Evolutionary conservation across 2,888 invertebrate species (phyloP).

Genomic region (Cheilosia impressa): DNA sequence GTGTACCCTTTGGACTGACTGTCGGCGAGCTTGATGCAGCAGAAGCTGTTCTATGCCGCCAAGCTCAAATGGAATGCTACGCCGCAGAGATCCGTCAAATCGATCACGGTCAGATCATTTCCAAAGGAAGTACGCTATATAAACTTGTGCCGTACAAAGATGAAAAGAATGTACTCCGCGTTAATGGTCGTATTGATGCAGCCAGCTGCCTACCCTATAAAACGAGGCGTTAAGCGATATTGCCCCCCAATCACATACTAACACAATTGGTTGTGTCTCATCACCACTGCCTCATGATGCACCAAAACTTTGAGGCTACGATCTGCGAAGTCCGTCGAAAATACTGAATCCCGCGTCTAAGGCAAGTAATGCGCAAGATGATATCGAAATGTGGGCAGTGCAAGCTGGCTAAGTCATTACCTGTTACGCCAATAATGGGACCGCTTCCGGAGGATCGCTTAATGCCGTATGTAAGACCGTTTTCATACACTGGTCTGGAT

Average conservation of each 20-base stretch:
- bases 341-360: slow-evolving; percentile 30
- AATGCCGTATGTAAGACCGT: slow-evolving; percentile 41
- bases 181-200: slow-evolving; percentile 46
- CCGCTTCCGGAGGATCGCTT: slow-evolving; percentile 60
- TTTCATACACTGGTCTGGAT: slow-evolving; percentile 67
- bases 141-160: slow-evolving; percentile 34
- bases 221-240: slow-evolving; percentile 29
- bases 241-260: slow-evolving; percentile 34
- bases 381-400: too few species aligned
- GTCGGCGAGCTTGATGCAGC: slow-evolving; percentile 7
- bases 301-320: slow-evolving; percentile 40
- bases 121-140: slow-evolving; percentile 8
- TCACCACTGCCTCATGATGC: slow-evolving; percentile 32
- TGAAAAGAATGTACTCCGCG: slow-evolving; percentile 26
- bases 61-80: slow-evolving; percentile 16
- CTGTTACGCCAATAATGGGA: slow-evolving; percentile 60
- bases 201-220: slow-evolving; percentile 55
- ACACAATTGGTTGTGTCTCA: slow-evolving; percentile 9
- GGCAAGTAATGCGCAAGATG: too few species aligned
- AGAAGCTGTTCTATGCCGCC: slow-evolving; percentile 21
- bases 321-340: slow-evolving; percentile 34
- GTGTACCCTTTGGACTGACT: too few species aligned
- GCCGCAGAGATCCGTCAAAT: slow-evolving; percentile 23
- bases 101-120: background rate
- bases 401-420: too few species aligned